phyloP scores from a whole-genome alignment of 2,888 invertebrate genomes.

The Adineta ricciae region DNA sequence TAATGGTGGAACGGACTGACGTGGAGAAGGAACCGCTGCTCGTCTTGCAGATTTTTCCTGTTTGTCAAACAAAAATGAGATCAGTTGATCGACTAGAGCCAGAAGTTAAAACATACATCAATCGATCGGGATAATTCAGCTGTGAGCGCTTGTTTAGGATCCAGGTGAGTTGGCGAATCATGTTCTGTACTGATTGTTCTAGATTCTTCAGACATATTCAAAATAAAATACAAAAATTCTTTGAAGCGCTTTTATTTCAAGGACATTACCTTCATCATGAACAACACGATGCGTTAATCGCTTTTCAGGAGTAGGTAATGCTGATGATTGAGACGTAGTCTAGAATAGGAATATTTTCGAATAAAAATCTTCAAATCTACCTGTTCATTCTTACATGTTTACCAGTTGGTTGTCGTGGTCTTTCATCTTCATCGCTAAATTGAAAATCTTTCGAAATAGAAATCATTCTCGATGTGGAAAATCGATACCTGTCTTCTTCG shows the following conservation, averaged over 20 bases:
- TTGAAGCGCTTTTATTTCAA: background rate
- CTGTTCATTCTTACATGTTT: background rate
- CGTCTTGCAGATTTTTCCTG: background rate
- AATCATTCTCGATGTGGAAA: background rate
- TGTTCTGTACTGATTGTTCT: background rate
- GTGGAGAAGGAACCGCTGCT: background rate
- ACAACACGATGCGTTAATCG: background rate
- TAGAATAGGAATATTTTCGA: background rate
- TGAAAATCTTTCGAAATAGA: background rate
- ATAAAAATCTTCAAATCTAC: background rate
- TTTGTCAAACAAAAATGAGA: background rate
- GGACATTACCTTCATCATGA: background rate
- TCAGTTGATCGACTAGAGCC: background rate
- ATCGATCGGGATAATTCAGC: background rate
- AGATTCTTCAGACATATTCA: background rate
- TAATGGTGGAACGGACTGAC: background rate
- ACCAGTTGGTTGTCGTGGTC: background rate
- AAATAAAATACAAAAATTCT: background rate
- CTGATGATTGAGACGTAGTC: background rate
- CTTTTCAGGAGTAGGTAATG: background rate
- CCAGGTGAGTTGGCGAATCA: background rate
- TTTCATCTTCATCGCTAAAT: background rate
- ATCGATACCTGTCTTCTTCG: background rate
- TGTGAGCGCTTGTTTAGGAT: conserved; percentile 1
- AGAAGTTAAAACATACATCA: background rate